Base-by-base conservation (phyloP, 2,113 vertebrate species). In the Brevimyrus niger region DNA sequence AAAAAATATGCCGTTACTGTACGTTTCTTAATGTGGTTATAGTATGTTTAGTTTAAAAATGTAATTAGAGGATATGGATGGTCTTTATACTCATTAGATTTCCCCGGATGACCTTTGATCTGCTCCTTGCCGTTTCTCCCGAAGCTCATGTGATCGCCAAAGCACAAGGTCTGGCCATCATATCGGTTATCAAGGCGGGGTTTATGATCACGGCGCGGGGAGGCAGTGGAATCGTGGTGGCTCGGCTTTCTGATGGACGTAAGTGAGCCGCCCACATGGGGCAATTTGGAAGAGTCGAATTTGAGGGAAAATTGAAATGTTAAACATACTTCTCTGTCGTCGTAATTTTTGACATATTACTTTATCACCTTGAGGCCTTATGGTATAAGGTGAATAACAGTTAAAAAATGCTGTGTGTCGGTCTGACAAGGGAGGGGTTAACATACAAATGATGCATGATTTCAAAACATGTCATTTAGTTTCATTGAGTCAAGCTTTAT, bases 121-220 rank as follows among this genome's bases (percentile, higher is more conserved):
- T 55, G 27, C 10, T 31, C n/a, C 3, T 53, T 23, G 1, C 61
- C 31, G 3, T 84, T 19, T 83, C 48, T 91, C 90, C 73, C 0
- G 38, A 87, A 99, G 98, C 97, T 89, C 97, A 99, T 0, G 96
- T 99, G 5, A 98, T 99, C 83, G 98, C 98, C 2, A 99, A 97
- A 94, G 98, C 98, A 0, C 96, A 99, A 92, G 98, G 98, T 48
- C 96, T 99, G 50, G 98, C 97, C 31, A 94, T 99, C 93, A 93
- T 99, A 90, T 97, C 98, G 0, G 98, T 99, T 93, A 96, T 99
- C 92, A 99, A 98, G 92, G 97, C 97, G 3, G 98, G 98, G 42
- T 99, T 99, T 92, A 95, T 99, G 95, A 96, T 99, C 91, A 99
- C 98, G 0, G 98, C 98, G 58, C 95, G 98, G 82, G 98, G 97